Conservation (phyloP, 2,888 invertebrate genomes). For the Nomada fucata region DNA sequence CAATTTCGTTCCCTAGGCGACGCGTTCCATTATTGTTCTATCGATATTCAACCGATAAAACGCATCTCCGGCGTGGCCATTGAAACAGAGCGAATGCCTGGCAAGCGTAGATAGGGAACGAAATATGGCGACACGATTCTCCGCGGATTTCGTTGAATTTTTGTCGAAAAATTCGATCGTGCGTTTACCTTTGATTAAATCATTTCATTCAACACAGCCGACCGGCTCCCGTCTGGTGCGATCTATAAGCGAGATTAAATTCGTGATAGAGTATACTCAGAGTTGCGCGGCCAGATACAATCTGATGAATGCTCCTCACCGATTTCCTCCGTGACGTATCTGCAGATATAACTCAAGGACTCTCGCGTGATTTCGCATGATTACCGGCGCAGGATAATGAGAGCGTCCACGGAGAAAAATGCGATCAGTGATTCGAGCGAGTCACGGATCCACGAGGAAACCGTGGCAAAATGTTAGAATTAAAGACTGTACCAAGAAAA, state of each 20-base stretch:
- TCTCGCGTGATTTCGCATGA: constrained; percentile 68
- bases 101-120: constrained; percentile 70
- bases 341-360: constrained; percentile 61
- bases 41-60: constrained; percentile 1
- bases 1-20: background rate
- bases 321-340: constrained; percentile 64
- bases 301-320: constrained; percentile 68
- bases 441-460: background rate
- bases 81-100: constrained; percentile 73
- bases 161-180: constrained; percentile 28
- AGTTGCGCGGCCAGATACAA: constrained; percentile 61
- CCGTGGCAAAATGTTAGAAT: background rate
- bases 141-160: constrained; percentile 36
- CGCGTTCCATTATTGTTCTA: background rate
- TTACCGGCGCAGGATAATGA: constrained; percentile 46
- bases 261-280: constrained; percentile 17
- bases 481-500: too few species aligned
- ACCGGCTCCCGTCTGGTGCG: constrained; percentile 47
- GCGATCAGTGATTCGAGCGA: background rate
- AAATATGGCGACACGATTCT: constrained; percentile 59
- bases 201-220: constrained; percentile 57
- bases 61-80: constrained; percentile 30
- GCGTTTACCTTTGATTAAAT: constrained; percentile 67
- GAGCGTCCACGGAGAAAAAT: constrained; percentile 47
- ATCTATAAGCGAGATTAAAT: constrained; percentile 60